phyloP scores from a whole-genome alignment of 2,113 vertebrate species.

The Nycticryphes semicollaris region DNA sequence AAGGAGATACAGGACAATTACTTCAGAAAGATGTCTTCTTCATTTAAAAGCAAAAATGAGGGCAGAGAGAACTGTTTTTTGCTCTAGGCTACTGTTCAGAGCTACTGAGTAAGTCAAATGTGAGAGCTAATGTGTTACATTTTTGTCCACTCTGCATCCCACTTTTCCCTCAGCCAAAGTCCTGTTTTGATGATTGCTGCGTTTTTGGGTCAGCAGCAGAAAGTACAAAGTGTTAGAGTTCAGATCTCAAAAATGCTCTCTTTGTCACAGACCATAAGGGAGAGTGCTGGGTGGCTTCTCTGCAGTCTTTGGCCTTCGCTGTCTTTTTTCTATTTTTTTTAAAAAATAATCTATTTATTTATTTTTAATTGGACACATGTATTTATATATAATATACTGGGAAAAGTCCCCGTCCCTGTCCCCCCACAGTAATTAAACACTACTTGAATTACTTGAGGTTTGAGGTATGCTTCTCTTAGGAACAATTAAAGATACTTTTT shows the following conservation, averaged over 20 bases:
- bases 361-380: neutral
- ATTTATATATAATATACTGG: neutral
- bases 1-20: neutral
- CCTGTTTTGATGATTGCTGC: neutral
- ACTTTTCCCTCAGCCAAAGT: neutral
- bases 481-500: neutral
- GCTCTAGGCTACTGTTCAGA: neutral
- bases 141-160: neutral
- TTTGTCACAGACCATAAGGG: neutral
- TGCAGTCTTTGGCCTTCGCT: neutral
- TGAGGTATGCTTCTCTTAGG: neutral
- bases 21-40: neutral
- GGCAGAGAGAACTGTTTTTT: neutral
- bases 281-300: neutral
- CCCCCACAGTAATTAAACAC: neutral
- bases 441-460: neutral
- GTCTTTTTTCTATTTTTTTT: neutral
- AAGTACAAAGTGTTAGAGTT: neutral
- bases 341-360: too few species aligned
- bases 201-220: neutral
- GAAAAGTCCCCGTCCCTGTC: neutral
- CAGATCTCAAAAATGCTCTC: neutral
- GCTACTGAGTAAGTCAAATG: neutral
- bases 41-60: neutral
- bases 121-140: neutral